These are phyloP conservation scores for Sympetrum striolatum DNA, from an alignment of 2,888 invertebrate genomes.

Conservation along the genomic window DNA sequence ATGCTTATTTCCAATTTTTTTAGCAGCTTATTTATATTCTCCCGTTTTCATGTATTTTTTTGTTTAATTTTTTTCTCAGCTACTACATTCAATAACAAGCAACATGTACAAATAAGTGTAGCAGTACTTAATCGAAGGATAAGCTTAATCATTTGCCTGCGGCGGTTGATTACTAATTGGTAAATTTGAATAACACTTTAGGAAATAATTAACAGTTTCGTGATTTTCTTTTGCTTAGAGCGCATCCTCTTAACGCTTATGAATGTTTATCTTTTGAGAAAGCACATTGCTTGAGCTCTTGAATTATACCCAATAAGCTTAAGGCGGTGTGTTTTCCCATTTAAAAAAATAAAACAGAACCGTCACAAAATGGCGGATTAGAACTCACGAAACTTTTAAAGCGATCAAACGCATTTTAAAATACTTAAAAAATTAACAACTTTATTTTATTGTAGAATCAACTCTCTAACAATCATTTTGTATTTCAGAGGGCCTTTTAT, in stretches of 20 bases:
- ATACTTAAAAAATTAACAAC: neutral
- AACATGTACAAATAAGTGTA: too few species aligned
- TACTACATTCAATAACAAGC: too few species aligned
- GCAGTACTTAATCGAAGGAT: neutral
- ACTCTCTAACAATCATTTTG: neutral
- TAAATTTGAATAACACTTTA: neutral
- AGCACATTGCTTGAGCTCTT: neutral
- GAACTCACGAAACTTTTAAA: neutral
- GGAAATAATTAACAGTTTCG: neutral
- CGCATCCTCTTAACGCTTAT: constrained; percentile 9
- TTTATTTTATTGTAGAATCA: too few species aligned
- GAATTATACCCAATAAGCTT: neutral
- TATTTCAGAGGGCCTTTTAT: neutral
- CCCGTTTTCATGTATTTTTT: neutral
- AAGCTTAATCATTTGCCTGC: neutral
- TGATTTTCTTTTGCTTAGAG: neutral
- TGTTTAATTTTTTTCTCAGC: too few species aligned
- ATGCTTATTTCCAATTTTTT: neutral
- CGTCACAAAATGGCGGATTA: neutral
- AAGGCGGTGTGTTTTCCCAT: neutral
- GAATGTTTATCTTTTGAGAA: neutral
- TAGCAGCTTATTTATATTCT: neutral
- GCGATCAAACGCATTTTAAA: neutral
- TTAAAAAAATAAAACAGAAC: neutral
- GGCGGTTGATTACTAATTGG: neutral